Percentiles rank a stretch among this genome's conserved stretches.
Conservation (phyloP, 2,797 vertebrate species). For the Macrochelys suwanniensis region DNA sequence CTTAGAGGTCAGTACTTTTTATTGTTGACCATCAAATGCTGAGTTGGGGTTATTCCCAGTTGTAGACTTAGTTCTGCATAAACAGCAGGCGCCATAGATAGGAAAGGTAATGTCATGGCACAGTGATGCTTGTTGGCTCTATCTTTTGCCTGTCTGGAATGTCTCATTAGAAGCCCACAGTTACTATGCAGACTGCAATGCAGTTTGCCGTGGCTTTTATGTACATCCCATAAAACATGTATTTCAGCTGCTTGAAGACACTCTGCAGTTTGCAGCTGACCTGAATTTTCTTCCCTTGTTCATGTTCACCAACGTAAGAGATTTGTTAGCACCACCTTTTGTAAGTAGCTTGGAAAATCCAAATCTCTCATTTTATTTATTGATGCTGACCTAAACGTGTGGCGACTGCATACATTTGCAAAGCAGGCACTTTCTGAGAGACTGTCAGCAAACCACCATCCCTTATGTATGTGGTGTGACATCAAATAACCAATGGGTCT, state of each 20-base stretch:
- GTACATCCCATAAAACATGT: not conserved
- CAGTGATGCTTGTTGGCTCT: not conserved
- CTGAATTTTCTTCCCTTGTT: not conserved
- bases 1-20: not conserved
- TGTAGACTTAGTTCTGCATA: not conserved
- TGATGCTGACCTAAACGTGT: not conserved
- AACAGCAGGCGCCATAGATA: rapidly evolving
- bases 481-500: not conserved
- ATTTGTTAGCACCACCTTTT: slow-evolving; percentile 1
- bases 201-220: slow-evolving; percentile 14
- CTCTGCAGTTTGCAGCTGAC: not conserved
- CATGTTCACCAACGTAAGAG: not conserved
- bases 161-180: not conserved
- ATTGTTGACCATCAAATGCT: not conserved
- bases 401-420: slow-evolving; percentile 7
- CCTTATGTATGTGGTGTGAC: not conserved
- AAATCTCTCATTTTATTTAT: slow-evolving; percentile 26
- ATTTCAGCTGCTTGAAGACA: not conserved
- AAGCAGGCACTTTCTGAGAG: not conserved
- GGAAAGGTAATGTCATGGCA: rapidly evolving
- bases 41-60: not conserved
- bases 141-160: not conserved
- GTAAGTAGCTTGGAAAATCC: slow-evolving; percentile 10
- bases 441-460: not conserved
- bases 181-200: not conserved